Evolutionary conservation across 2,797 vertebrate species (phyloP), one percentile per base, ranked within the genome.

Genomic region (Alcedo quadribrachys): DNA sequence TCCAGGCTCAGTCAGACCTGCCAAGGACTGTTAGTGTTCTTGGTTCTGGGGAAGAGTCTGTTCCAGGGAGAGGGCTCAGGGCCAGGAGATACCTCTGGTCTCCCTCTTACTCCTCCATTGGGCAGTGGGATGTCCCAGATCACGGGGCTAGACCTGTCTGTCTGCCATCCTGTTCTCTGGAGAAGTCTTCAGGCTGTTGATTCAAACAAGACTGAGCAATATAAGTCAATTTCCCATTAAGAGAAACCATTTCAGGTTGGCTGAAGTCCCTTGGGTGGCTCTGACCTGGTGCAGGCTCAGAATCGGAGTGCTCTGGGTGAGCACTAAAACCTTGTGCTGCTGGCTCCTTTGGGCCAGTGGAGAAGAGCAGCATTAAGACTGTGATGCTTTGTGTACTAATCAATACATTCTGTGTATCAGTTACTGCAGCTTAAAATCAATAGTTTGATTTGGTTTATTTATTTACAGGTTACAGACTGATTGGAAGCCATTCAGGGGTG

Each of bases 401-500:
- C 76, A 12, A 6, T n/a, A 12, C 21, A 15, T 46, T 87, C 65
- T 42, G 24, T 77, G 20, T n/a, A 11, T 75, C 45, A 45, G 1
- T 74, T 79, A 40, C 8, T 78, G n/a, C 18, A 62, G 65, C 45
- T 54, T 73, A 57, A 84, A 80, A 45, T 43, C 9, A 21, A 20
- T 28, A 14, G 10, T 57, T 62, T 50, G 55, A 32, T 54, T 61
- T 62, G 37, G 6, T 19, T 16, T 30, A 10, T 69, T 75, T 88
- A 22, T 89, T 69, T 95, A 33, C 96, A 99, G 99, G 99, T 19
- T 99, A 99, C 95, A 98, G 97, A 94, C 97, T 99, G 78, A 99
- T 99, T 61, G 99, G 99, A 94, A 99, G 98, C 95, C 99, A 99
- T 88, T 99, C 99, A 1, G 99, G 99, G 66, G 98, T 99, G 94